These are phyloP conservation scores for Siphamia tubifer DNA, from an alignment of 2,113 vertebrate genomes.

Conservation along the genomic window DNA sequence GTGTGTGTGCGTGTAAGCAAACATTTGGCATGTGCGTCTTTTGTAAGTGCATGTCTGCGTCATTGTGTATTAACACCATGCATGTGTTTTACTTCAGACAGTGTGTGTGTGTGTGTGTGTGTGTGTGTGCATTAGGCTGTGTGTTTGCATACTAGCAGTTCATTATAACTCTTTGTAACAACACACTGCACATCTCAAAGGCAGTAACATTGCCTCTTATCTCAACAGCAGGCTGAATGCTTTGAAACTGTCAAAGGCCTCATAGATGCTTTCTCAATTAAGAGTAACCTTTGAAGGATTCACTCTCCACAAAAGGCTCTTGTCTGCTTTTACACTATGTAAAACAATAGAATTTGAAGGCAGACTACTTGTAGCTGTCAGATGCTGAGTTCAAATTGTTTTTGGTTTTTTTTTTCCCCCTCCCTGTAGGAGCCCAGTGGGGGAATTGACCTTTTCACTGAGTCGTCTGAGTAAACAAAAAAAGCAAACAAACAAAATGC, in stretches of 20 bases:
- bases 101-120: conserved; percentile 9
- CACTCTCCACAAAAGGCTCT: conserved; percentile 35
- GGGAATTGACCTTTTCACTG: conserved; percentile 68
- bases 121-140: not conserved
- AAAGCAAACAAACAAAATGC: conserved; percentile 35
- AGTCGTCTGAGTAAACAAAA: conserved; percentile 52
- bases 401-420: no score
- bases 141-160: conserved; percentile 36
- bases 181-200: conserved; percentile 24
- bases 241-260: conserved; percentile 58
- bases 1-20: no score
- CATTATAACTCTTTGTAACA: conserved; percentile 53
- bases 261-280: conserved; percentile 63
- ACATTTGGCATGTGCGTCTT: conserved; percentile 10
- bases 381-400: conserved; percentile 39
- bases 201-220: conserved; percentile 39
- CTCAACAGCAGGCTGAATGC: conserved; percentile 25
- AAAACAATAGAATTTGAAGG: conserved; percentile 42
- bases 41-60: not conserved
- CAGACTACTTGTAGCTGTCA: conserved; percentile 48
- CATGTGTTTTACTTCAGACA: not conserved
- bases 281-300: conserved; percentile 55
- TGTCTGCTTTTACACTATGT: conserved; percentile 49
- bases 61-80: not conserved
- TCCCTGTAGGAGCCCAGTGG: conserved; percentile 1